phyloP scores from a whole-genome alignment of 2,888 invertebrate genomes.

The Drosophila neotestacea region DNA sequence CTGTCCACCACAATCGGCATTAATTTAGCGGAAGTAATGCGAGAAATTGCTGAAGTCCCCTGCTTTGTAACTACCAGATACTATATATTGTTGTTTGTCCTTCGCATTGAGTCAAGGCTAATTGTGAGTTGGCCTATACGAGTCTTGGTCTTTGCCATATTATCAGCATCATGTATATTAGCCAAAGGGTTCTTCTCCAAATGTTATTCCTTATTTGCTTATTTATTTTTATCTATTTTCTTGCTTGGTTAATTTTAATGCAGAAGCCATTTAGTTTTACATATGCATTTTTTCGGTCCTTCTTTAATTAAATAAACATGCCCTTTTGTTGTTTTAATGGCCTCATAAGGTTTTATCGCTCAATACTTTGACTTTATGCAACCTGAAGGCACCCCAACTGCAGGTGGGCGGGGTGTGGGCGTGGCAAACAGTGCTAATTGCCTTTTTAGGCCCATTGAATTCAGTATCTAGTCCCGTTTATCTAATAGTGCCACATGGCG shows the following conservation, averaged over 20 bases:
- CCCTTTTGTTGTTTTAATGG: constrained; percentile 58
- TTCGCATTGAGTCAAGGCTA: constrained; percentile 32
- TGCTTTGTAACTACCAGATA: constrained; percentile 7
- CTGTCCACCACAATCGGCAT: constrained; percentile 79
- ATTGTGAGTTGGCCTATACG: constrained; percentile 41
- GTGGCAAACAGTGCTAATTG: constrained; percentile 53
- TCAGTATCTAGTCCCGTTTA: constrained; percentile 51
- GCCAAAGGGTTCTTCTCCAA: constrained; percentile 47
- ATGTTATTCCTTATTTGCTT: constrained; percentile 20
- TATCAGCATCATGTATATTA: constrained; percentile 29
- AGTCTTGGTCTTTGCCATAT: constrained; percentile 19
- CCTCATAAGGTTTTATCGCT: constrained; percentile 69
- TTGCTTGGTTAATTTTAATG: constrained; percentile 73
- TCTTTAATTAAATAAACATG: constrained; percentile 73
- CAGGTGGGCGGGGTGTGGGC: constrained; percentile 34
- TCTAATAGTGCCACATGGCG: constrained; percentile 47
- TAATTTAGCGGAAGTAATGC: constrained; percentile 84
- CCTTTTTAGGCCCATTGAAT: constrained; percentile 58
- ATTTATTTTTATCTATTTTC: constrained; percentile 66
- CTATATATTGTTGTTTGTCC: constrained; percentile 21
- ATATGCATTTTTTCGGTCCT: constrained; percentile 17
- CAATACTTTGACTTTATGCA: constrained; percentile 50
- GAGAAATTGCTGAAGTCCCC: constrained; percentile 75
- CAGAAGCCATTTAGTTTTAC: constrained; percentile 64
- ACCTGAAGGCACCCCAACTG: not conserved